Evolutionary conservation across 2,888 invertebrate species (phyloP), one percentile per base, ranked within the genome.

Genomic region (Polydrusus tereticollis): DNA sequence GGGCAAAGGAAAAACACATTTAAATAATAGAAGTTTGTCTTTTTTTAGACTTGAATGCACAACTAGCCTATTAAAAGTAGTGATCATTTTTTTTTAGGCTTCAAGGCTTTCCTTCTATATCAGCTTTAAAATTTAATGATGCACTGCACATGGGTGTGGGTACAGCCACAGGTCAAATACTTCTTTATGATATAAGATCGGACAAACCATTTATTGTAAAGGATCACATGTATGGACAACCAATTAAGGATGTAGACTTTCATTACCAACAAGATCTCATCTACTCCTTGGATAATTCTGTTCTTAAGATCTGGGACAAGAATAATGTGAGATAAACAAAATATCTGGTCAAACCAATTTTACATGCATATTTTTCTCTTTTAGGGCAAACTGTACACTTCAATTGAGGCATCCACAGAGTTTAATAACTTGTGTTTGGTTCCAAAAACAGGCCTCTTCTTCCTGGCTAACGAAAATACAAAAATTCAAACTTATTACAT

Each of bases 401-500:
- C 97, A 57, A 94, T 99, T 78, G 97, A 99, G 87, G 93, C 96
- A 4, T 75, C 80, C 8, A 90, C 92, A 2, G 91, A 92, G 70
- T 93, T 98, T 78, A 99, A 99, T 87, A 95, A 97, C 84, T 88
- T 99, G 57, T 96, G 96, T 85, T 88, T 95, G n/a, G 91, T 97
- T 77, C 95, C 96, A 20, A 91, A 94, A 69, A 93, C 95, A 21
- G 98, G 97, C 60, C 89, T 99, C 85, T 87, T 98, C 78, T 96
- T 99, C 86, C 90, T 99, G 84, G 98, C 99, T 0, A 97, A 96
- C 83, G 99, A 99, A 87, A 93, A 93, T 79, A 91, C 93, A 29
- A 98, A 98, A 88, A 95, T 99, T 88, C 91, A 95, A 81, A 93
- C 97, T 0, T 98, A 96, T 86, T 99, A 97, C 82, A 92, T 98